Evolutionary conservation across 2,888 invertebrate species (phyloP), one percentile per base, ranked within the genome.

Genomic region (Macrophya alboannulata): DNA sequence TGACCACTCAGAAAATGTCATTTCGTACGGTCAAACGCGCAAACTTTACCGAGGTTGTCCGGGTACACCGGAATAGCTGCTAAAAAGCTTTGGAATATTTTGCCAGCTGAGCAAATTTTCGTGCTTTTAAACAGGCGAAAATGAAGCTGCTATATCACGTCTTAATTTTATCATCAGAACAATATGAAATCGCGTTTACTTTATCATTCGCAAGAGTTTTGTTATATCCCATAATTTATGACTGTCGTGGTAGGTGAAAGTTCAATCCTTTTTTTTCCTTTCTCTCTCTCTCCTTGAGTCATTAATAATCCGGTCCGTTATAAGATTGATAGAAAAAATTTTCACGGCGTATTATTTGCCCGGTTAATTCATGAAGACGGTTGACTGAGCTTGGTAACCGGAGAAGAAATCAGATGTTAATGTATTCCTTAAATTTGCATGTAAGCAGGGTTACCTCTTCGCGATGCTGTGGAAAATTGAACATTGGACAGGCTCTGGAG

Each of bases 361-460:
- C 76, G 55, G 51, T 48, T 81, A 62, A 81, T 65, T 77, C n/a
- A 45, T 48, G 21, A 81, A 81, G 43, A 40, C 25, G n/a, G 25
- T 62, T 48, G 21, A 43, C 59, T 21, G 43, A 59, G 81, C 62
- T 77, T 25, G 15, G 43, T 43, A 21, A 43, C 21, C 8, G 21
- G 62, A 81, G 81, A 81, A 81, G 81, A 62, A 81, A 81, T 81
- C 62, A 62, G 37, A 81, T 81, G 81, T 43, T 81, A 62, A 81
- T 81, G 21, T 81, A 81, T 81, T 62, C 81, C 10, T 5, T 5
- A 25, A 81, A 81, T 81, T 81, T 81, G 45, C 81, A 81, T 81
- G 62, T 65, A 81, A 81, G 81, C 62, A 62, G 81, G 48, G 77
- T 43, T 43, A 77, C 9, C 4, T 77, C 4, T 77, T 43, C 74